phyloP scores from a whole-genome alignment of 2,113 vertebrate species.

The Heterocephalus glaber region DNA sequence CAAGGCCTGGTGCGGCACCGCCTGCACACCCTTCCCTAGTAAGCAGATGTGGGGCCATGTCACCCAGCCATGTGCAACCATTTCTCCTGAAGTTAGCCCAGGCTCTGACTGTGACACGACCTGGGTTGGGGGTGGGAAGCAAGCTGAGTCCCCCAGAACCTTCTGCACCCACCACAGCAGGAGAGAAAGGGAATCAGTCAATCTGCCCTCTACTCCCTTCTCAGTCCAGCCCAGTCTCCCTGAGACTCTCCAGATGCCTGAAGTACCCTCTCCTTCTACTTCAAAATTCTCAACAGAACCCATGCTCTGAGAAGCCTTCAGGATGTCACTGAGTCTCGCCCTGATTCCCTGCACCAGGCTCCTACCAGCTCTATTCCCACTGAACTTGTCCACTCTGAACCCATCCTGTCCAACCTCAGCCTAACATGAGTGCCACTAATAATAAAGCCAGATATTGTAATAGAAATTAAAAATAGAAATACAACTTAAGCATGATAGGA shows the following conservation, averaged over 20 bases:
- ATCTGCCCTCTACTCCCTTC: background rate
- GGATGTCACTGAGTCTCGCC: background rate
- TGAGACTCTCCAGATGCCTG: background rate
- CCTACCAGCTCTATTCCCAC: background rate
- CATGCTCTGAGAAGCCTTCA: background rate
- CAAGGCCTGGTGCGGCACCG: background rate
- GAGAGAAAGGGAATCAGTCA: background rate
- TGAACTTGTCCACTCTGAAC: background rate
- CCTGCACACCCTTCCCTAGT: background rate
- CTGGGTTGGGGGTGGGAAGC: background rate
- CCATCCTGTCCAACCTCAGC: background rate
- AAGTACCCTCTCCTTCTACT: background rate
- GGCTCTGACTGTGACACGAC: background rate
- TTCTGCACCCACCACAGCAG: background rate
- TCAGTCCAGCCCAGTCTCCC: background rate
- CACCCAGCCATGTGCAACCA: background rate
- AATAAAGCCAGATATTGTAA: slow-evolving; percentile 26
- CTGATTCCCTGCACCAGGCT: background rate
- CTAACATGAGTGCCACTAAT: background rate
- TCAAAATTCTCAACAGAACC: background rate
- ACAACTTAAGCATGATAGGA: background rate
- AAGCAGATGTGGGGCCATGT: background rate
- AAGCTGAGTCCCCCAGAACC: background rate
- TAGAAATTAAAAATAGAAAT: background rate
- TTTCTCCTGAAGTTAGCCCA: background rate